Evolutionary conservation across 2,888 invertebrate genomes (phyloP).

Genomic region (Baronia brevicornis): DNA sequence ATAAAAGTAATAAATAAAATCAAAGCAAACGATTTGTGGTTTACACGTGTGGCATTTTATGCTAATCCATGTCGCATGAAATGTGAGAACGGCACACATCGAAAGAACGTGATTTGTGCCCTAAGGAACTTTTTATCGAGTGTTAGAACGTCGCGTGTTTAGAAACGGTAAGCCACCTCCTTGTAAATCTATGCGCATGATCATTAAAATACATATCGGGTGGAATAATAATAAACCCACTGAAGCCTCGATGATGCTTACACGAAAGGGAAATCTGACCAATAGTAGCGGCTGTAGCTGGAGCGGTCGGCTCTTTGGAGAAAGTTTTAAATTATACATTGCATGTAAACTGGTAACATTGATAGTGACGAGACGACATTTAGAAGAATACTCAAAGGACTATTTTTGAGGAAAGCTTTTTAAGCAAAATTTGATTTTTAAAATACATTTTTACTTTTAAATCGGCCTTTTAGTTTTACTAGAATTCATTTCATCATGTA

Average conservation of each 20-base stretch:
- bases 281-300: slow-evolving; percentile 29
- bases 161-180: background rate
- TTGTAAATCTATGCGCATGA: slow-evolving; percentile 1
- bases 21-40: no score
- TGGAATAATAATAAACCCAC: slow-evolving; percentile 33
- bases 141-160: no score
- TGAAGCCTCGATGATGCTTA: slow-evolving; percentile 39
- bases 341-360: slow-evolving; percentile 58
- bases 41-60: no score
- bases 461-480: slow-evolving; percentile 10
- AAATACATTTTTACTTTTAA: slow-evolving; percentile 13
- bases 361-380: slow-evolving; percentile 37
- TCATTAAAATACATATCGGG: slow-evolving; percentile 6
- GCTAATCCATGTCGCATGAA: no score
- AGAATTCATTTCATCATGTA: no score
- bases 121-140: no score
- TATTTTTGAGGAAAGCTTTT: no score
- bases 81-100: no score
- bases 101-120: no score
- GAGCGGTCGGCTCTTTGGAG: slow-evolving; percentile 43
- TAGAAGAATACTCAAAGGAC: no score
- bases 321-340: slow-evolving; percentile 71
- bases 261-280: slow-evolving; percentile 56
- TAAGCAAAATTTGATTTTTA: no score
- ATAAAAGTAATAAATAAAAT: no score